phyloP scores from a whole-genome alignment of 1,140 invertebrate species.

The Goniozus legneri region DNA sequence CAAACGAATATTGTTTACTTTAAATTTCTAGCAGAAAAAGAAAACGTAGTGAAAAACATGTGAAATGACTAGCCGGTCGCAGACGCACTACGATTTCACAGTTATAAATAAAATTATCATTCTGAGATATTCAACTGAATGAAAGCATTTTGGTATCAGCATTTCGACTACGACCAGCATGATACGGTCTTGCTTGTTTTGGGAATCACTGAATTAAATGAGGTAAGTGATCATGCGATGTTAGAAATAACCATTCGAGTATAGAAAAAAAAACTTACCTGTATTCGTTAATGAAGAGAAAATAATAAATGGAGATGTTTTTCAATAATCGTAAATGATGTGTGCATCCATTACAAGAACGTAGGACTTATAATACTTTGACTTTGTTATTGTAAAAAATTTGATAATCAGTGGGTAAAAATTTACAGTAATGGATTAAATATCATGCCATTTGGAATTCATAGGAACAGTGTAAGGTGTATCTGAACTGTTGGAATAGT shows the following conservation, averaged over 20 bases:
- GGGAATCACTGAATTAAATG: too few species aligned
- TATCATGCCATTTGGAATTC: constrained; percentile 42
- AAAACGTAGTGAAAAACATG: constrained; percentile 17
- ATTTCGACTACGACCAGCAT: too few species aligned
- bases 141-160: too few species aligned
- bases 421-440: constrained; percentile 37
- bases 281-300: constrained; percentile 38
- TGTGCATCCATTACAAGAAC: constrained; percentile 24
- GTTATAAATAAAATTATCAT: too few species aligned
- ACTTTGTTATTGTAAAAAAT: constrained; percentile 22
- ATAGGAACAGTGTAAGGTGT: constrained; percentile 42
- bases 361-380: constrained; percentile 23
- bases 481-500: constrained; percentile 45
- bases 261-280: constrained; percentile 41
- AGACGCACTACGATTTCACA: too few species aligned
- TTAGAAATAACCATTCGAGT: too few species aligned
- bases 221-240: too few species aligned
- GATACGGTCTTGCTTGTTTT: too few species aligned
- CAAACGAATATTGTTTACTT: too few species aligned
- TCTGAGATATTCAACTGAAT: too few species aligned
- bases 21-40: too few species aligned
- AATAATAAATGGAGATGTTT: constrained; percentile 42
- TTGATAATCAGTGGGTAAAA: constrained; percentile 19
- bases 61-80: too few species aligned
- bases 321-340: constrained; percentile 35